Conservation (phyloP, 30 jellyfish, hydroid and myxozoan species). For the Cassiopea xamachana region DNA sequence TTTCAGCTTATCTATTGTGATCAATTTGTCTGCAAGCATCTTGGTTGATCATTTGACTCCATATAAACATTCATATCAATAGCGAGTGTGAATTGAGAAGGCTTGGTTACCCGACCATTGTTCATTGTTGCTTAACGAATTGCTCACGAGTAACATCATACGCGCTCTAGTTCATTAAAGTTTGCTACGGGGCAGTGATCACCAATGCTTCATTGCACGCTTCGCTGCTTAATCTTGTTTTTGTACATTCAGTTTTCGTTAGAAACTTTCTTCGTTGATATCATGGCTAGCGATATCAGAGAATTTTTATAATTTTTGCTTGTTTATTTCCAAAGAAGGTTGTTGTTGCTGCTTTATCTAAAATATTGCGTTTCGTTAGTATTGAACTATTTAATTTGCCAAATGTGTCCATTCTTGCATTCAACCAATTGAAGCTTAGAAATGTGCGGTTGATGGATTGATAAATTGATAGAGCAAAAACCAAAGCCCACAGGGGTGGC, state of each 20-base stretch:
- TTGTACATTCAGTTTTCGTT: background rate
- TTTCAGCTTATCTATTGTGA: slow-evolving; percentile 72
- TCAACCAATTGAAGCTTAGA: too few relatives aligned
- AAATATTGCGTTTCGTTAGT: too few relatives aligned
- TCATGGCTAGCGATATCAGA: background rate
- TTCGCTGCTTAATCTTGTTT: slow-evolving; percentile 35
- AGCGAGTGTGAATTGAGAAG: slow-evolving; percentile 42
- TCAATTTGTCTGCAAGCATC: slow-evolving; percentile 66
- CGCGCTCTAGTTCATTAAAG: slow-evolving; percentile 30
- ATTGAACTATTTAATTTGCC: too few relatives aligned
- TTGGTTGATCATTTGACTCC: slow-evolving; percentile 67
- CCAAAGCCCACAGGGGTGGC: too few relatives aligned
- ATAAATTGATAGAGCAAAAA: too few relatives aligned
- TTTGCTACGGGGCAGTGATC: slow-evolving; percentile 49
- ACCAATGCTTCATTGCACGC: slow-evolving; percentile 67
- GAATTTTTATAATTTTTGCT: background rate
- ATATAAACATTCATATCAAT: slow-evolving; percentile 42
- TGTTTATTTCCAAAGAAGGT: too few relatives aligned
- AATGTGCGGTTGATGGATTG: too few relatives aligned
- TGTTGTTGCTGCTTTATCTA: too few relatives aligned
- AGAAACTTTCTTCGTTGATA: background rate
- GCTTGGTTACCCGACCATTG: slow-evolving; percentile 76
- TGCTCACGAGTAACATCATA: slow-evolving; percentile 70
- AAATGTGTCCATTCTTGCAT: too few relatives aligned
- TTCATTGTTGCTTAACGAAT: slow-evolving; percentile 70